Conservation (phyloP, 2,113 vertebrate genomes). For the Stegostoma tigrinum region DNA sequence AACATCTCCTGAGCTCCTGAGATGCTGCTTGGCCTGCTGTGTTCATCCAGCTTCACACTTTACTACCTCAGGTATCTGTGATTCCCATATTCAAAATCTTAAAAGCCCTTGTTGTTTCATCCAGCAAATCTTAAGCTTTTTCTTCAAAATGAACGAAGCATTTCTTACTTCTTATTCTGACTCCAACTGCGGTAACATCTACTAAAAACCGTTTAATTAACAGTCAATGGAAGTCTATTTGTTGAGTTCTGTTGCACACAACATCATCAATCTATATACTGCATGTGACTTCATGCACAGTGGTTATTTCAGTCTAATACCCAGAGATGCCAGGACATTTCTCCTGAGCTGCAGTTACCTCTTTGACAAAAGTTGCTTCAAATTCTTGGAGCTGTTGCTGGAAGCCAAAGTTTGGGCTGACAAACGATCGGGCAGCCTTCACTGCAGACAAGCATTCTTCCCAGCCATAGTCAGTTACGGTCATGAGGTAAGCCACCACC, state of each 20-base stretch:
- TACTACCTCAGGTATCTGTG: too few relatives aligned
- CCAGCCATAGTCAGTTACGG: conserved; percentile 71
- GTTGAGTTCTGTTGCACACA: background rate
- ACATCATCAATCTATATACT: background rate
- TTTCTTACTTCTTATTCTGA: background rate
- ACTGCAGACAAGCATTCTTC: conserved; percentile 72
- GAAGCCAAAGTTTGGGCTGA: conserved; percentile 75
- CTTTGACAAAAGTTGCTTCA: conserved; percentile 60
- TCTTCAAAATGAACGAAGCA: background rate
- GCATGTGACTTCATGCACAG: background rate
- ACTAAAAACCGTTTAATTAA: background rate
- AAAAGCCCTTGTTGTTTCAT: too few relatives aligned
- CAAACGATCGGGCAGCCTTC: conserved; percentile 66
- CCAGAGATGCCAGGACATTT: background rate
- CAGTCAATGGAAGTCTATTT: background rate
- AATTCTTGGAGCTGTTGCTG: conserved; percentile 80
- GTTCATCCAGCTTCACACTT: too few relatives aligned
- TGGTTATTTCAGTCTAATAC: background rate
- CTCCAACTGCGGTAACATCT: background rate
- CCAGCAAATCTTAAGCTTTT: background rate
- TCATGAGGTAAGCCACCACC: conserved; percentile 84
- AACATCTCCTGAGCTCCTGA: too few relatives aligned
- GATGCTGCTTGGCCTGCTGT: too few relatives aligned
- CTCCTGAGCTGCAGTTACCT: conserved; percentile 56
- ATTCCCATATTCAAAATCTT: too few relatives aligned